These are phyloP conservation scores for Cyclopterus lumpus DNA, from an alignment of 2,797 vertebrate species.

Conservation along the genomic window DNA sequence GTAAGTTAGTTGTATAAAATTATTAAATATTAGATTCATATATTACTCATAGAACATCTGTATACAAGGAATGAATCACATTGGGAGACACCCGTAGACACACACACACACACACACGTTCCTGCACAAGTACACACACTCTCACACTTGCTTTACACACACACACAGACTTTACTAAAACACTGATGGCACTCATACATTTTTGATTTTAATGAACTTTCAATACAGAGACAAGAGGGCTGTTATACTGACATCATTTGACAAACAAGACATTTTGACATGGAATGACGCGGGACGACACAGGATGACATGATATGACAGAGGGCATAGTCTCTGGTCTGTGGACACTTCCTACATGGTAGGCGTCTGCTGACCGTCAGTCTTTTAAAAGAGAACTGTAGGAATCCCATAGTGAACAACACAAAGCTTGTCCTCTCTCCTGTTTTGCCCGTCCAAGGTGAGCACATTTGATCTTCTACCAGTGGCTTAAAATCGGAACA, in stretches of 20 bases:
- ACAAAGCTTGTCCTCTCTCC: constrained; percentile 71
- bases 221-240: constrained; percentile 68
- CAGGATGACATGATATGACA: constrained; percentile 49
- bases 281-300: constrained; percentile 59
- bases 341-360: constrained; percentile 83
- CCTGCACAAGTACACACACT: background rate
- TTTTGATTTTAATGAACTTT: constrained; percentile 58
- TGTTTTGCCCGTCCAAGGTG: constrained; percentile 57
- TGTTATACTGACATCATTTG: constrained; percentile 62
- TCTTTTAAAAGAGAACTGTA: constrained; percentile 75
- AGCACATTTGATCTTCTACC: constrained; percentile 62
- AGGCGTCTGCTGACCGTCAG: constrained; percentile 76
- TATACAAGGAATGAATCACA: constrained; percentile 86
- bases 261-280: constrained; percentile 68
- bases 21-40: constrained; percentile 92
- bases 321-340: constrained; percentile 68
- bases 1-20: constrained; percentile 90
- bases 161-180: constrained; percentile 36
- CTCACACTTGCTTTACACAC: constrained; percentile 10
- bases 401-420: constrained; percentile 75
- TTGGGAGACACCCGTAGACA: constrained; percentile 85
- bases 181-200: constrained; percentile 53
- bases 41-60: constrained; percentile 90
- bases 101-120: constrained; percentile 50
- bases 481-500: constrained; percentile 63